A percentile compares a stretch with the other conserved stretches of the same genome.
phyloP scores from a whole-genome alignment of 2,888 invertebrate species.

The Tupiocoris notatus region DNA sequence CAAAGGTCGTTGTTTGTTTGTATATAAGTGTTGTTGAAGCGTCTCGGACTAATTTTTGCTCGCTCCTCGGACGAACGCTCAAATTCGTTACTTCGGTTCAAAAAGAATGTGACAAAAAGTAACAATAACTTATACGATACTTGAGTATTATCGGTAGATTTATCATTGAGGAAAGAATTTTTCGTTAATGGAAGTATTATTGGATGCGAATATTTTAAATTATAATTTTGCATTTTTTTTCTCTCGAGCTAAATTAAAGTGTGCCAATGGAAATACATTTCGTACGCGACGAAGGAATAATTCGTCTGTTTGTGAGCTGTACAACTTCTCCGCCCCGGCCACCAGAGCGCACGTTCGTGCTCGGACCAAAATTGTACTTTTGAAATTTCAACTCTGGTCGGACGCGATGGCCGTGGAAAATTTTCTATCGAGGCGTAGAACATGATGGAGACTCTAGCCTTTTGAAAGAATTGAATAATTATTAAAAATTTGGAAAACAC shows the following conservation, averaged over 20 bases:
- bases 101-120: neutral
- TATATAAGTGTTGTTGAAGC: slow-evolving; percentile 8
- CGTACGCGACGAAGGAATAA: too few relatives aligned
- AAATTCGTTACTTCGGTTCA: neutral
- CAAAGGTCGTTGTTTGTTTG: slow-evolving; percentile 45
- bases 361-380: slow-evolving; percentile 10
- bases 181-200: neutral
- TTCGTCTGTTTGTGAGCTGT: too few relatives aligned
- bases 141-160: neutral
- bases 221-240: neutral
- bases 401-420: neutral
- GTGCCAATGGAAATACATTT: too few relatives aligned
- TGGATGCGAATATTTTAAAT: slow-evolving; percentile 17
- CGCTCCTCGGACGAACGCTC: neutral
- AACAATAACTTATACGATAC: neutral
- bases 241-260: too few relatives aligned
- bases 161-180: neutral
- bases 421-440: too few relatives aligned
- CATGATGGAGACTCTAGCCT: too few relatives aligned
- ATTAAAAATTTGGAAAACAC: too few relatives aligned
- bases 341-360: slow-evolving; percentile 22
- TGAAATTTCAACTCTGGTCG: neutral
- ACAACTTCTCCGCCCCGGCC: too few relatives aligned
- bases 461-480: too few relatives aligned
- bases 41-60: neutral